Percentiles rank a stretch among this genome's conserved stretches.
Conservation (phyloP, 2,888 invertebrate genomes). For the Drosophila paranaensis region DNA sequence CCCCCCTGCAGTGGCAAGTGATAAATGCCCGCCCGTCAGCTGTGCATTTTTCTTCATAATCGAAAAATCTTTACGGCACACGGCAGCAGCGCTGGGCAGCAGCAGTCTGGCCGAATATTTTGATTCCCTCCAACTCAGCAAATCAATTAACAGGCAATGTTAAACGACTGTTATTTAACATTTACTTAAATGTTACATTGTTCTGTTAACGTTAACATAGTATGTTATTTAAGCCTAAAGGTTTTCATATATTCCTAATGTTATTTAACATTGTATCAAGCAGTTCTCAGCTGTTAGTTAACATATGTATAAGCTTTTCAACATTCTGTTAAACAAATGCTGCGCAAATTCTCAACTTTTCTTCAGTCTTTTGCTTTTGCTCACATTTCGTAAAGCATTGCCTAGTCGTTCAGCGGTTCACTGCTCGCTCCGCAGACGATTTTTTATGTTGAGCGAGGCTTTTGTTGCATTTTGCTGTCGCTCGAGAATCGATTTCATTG, state of each 20-base stretch:
- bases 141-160: neutral
- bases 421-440: slow-evolving; percentile 11
- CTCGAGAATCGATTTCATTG: slow-evolving; percentile 63
- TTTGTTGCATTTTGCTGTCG: slow-evolving; percentile 51
- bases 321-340: too few relatives aligned
- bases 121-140: slow-evolving; percentile 20
- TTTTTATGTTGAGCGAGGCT: slow-evolving; percentile 38
- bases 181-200: neutral
- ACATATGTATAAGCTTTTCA: neutral
- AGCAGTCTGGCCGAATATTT: slow-evolving; percentile 16
- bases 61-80: slow-evolving; percentile 67
- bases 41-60: slow-evolving; percentile 72
- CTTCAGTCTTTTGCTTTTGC: too few relatives aligned
- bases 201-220: neutral
- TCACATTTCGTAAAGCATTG: slow-evolving; percentile 9
- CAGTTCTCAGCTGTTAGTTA: neutral
- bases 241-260: too few relatives aligned
- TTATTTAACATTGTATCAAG: neutral
- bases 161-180: neutral
- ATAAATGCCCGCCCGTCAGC: slow-evolving; percentile 70
- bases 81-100: slow-evolving; percentile 4
- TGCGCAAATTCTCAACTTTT: too few relatives aligned
- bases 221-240: neutral
- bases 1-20: slow-evolving; percentile 48
- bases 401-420: neutral